phyloP scores from a whole-genome alignment of 2,113 vertebrate genomes.

The Notothenia rossii region DNA sequence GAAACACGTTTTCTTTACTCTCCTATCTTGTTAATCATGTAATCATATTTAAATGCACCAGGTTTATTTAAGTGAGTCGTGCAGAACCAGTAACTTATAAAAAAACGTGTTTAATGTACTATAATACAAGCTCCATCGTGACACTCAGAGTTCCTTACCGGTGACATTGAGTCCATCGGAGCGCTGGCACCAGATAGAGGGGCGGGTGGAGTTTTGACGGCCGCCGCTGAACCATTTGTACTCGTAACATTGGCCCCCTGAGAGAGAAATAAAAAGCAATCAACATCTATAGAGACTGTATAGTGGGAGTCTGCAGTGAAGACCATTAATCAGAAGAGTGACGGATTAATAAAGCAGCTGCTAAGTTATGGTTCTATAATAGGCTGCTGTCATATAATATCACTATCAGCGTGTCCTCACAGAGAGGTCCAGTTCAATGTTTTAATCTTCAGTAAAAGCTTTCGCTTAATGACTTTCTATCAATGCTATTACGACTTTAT shows the following conservation, averaged over 20 bases:
- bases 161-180: conserved; percentile 97
- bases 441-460: conserved; percentile 73
- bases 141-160: conserved; percentile 78
- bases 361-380: conserved; percentile 57
- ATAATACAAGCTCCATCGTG: neutral
- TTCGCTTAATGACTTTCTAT: conserved; percentile 74
- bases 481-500: conserved; percentile 73
- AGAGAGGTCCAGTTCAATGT: conserved; percentile 49
- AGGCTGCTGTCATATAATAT: conserved; percentile 54
- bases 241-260: conserved; percentile 94
- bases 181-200: conserved; percentile 92
- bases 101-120: no score
- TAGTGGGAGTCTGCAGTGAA: conserved; percentile 4
- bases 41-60: neutral
- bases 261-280: conserved; percentile 29
- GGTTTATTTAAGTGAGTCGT: neutral
- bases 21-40: neutral
- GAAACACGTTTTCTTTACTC: neutral
- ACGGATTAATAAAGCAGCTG: conserved; percentile 66
- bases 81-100: no score
- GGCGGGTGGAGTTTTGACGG: conserved; percentile 86
- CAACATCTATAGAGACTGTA: conserved; percentile 1
- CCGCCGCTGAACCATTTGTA: conserved; percentile 93
- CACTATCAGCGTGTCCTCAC: conserved; percentile 39
- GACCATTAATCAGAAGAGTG: conserved; percentile 41